phyloP scores from a whole-genome alignment of 2,797 vertebrate species.

The Triplophysa bombifrons region DNA sequence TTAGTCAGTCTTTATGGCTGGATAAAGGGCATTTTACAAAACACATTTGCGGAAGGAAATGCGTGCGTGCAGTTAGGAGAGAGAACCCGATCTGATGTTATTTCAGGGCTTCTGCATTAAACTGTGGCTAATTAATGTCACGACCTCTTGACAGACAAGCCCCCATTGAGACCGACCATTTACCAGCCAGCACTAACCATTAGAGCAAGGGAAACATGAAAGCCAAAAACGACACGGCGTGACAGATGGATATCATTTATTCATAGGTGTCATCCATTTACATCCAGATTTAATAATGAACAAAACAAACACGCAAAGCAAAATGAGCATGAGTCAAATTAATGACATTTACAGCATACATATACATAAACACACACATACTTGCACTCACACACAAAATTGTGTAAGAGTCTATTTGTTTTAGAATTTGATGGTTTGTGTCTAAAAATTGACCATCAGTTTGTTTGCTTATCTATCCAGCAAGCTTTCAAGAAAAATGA shows the following conservation, averaged over 20 bases:
- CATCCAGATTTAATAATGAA: conserved; percentile 66
- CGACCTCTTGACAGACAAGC: conserved; percentile 74
- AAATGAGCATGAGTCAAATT: conserved; percentile 62
- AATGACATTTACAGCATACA: conserved; percentile 58
- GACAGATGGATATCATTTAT: conserved; percentile 68
- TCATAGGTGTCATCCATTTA: conserved; percentile 68
- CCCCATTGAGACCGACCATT: conserved; percentile 79
- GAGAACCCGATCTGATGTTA: conserved; percentile 24
- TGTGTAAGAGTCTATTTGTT: conserved; percentile 44
- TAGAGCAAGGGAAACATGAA: conserved; percentile 69
- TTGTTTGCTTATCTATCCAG: conserved; percentile 36
- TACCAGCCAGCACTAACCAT: conserved; percentile 68
- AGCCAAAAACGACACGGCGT: conserved; percentile 63
- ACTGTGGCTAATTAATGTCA: conserved; percentile 76
- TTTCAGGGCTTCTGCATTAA: conserved; percentile 51
- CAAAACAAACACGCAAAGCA: conserved; percentile 67
- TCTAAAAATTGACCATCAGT: conserved; percentile 40
- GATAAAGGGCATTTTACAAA: conserved; percentile 17
- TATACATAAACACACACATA: conserved; percentile 38
- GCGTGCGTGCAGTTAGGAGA: conserved; percentile 23
- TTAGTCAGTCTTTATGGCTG: conserved; percentile 57
- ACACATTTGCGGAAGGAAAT: conserved; percentile 11
- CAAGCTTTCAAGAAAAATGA: conserved; percentile 28
- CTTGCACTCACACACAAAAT: conserved; percentile 38
- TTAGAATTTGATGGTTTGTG: conserved; percentile 28